phyloP scores from a whole-genome alignment of 2,888 invertebrate genomes.

The Beris chalybata region DNA sequence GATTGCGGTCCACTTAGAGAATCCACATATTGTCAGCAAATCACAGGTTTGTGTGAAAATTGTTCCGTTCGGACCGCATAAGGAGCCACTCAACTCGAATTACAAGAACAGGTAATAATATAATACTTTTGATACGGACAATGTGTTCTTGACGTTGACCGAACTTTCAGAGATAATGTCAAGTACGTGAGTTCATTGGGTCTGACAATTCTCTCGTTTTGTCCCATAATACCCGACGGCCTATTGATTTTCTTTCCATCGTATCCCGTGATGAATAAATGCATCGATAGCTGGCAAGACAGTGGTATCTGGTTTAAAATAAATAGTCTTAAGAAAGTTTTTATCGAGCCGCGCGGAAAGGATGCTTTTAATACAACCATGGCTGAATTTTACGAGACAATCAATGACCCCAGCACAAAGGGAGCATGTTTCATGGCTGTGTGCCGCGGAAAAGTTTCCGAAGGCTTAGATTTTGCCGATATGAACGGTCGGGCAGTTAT shows the following conservation, averaged over 20 bases:
- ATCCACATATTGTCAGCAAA: conserved; percentile 87
- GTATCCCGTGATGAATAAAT: conserved; percentile 86
- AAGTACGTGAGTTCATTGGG: conserved; percentile 83
- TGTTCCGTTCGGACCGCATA: conserved; percentile 74
- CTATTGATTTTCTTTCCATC: conserved; percentile 96
- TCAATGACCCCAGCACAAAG: conserved; percentile 70
- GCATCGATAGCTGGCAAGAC: conserved; percentile 81
- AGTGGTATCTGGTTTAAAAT: conserved; percentile 74
- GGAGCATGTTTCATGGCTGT: conserved; percentile 97
- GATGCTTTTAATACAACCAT: conserved; percentile 79
- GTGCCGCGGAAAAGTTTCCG: conserved; percentile 96
- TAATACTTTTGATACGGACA: not conserved
- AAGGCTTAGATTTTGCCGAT: conserved; percentile 97
- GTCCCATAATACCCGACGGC: conserved; percentile 86
- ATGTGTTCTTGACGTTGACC: not conserved
- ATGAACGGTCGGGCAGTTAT: conserved; percentile 93
- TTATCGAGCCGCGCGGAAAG: conserved; percentile 87
- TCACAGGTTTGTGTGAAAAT: conserved; percentile 87
- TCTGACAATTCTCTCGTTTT: conserved; percentile 78
- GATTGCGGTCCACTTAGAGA: conserved; percentile 81
- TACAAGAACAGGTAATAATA: conserved; percentile 65
- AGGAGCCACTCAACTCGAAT: conserved; percentile 68
- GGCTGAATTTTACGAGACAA: conserved; percentile 79
- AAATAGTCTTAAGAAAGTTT: conserved; percentile 68
- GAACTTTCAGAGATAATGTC: conserved; percentile 67